Evolutionary conservation across 2,797 vertebrate genomes (phyloP), one percentile per base, ranked within the genome.

Genomic region (Dipus sagitta): DNA sequence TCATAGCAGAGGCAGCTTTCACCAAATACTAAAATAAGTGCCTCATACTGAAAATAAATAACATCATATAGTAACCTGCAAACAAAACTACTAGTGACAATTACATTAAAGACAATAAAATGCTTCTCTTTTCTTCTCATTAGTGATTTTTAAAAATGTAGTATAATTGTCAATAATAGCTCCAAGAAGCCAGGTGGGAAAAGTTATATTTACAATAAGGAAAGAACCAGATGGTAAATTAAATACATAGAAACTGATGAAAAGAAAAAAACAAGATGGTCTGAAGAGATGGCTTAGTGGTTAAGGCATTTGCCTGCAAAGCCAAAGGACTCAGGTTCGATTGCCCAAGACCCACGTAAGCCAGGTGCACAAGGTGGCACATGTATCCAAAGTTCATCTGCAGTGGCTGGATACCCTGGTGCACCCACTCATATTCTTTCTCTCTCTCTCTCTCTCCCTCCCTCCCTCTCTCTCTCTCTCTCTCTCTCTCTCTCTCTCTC

Each of bases 241-340:
- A 85, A 79, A 79, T 79, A 24, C 42, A 85, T 8, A 85, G 67
- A 90, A 78, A 85, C 11, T 83, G 6, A 89, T 79, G 34, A 38
- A 93, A 79, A 85, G 10, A 85, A 38, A 34, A 6, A 64, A 72
- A 38, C 38, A 38, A 86, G 54, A 68, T 21, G 58, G 20, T 47
- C 47, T 47, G 47, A 11, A 47, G 47, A 47, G 47, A 47, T 47
- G 47, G 47, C 47, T 47, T 47, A 47, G 47, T 47, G 47, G 8
- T 47, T 47, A 47, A 47, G 11, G 47, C 47, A 11, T 47, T 47
- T 47, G 47, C 47, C 47, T 47, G 11, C 47, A 47, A 47, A 47
- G 47, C 47, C 47, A 47, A 47, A 8, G 9, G 47, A 47, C 47
- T 11, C 47, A 47, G 47, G 47, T 47, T 47, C 47, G 11, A 47